A percentile compares a stretch with the other conserved stretches of the same genome.
phyloP scores from a whole-genome alignment of 2,113 vertebrate species.

The Myiagra hebetior region DNA sequence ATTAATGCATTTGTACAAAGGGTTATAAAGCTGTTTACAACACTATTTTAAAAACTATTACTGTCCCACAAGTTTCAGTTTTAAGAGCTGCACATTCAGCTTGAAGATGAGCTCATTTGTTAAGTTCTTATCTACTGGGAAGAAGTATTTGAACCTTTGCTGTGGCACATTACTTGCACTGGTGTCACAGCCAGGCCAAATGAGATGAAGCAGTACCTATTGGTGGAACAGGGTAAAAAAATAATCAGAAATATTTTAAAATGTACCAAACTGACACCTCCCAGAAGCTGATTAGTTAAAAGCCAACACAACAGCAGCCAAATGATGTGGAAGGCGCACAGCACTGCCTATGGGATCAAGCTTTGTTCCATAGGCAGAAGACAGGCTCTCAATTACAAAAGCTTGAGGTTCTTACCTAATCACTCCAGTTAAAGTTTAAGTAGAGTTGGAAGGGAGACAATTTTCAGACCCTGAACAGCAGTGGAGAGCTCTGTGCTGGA shows the following conservation, averaged over 20 bases:
- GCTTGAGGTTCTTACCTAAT: not conserved
- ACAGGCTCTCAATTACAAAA: not conserved
- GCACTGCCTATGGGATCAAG: not conserved
- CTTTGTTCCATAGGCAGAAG: not conserved
- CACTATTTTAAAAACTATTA: not conserved
- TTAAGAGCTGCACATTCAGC: not conserved
- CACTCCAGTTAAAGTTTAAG: slow-evolving; percentile 6
- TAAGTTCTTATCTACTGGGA: not conserved
- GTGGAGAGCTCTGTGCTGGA: not conserved
- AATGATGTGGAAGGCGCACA: not conserved
- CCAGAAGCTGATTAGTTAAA: not conserved
- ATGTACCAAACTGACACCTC: not conserved
- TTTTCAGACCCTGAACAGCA: not conserved
- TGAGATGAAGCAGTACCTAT: not conserved
- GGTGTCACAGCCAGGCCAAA: not conserved
- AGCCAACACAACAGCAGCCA: not conserved
- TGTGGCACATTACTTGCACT: not conserved
- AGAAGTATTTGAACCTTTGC: not conserved
- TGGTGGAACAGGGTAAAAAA: not conserved
- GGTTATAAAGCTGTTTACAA: not conserved
- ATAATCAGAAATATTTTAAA: not conserved
- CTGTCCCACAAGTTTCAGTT: not conserved
- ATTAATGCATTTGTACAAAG: not conserved
- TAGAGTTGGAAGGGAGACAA: not conserved
- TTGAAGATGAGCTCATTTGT: not conserved